These are phyloP conservation scores for Bubo scandiacus DNA, from an alignment of 2,113 vertebrate genomes.

Conservation along the genomic window DNA sequence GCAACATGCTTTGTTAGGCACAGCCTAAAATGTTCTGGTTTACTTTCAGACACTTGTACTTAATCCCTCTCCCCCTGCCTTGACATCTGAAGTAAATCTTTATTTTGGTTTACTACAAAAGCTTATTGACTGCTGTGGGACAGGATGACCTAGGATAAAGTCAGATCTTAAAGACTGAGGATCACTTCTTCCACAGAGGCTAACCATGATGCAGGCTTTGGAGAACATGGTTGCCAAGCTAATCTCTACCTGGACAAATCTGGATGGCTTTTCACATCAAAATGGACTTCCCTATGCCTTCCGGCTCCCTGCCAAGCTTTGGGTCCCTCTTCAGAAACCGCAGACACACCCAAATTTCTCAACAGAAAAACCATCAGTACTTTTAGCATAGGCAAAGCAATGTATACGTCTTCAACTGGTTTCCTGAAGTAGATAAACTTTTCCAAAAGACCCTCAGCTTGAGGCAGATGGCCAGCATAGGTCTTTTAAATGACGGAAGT, in stretches of 20 bases:
- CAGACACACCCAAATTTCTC: neutral
- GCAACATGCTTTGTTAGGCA: neutral
- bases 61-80: neutral
- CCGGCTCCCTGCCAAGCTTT: neutral
- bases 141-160: neutral
- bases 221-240: neutral
- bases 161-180: no score
- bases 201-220: neutral
- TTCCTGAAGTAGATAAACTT: neutral
- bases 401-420: rapidly evolving
- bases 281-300: neutral
- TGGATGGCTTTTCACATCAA: neutral
- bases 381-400: neutral
- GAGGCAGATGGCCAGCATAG: neutral
- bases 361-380: neutral
- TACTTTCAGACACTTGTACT: neutral
- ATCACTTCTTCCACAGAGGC: neutral
- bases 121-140: neutral
- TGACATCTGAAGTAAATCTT: neutral
- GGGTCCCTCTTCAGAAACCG: neutral
- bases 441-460: neutral
- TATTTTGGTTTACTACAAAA: neutral
- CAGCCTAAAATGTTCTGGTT: neutral
- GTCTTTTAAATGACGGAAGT: neutral
- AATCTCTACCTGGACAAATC: neutral